Conservation (phyloP, 2,888 invertebrate genomes). For the Hydropsyche betteni region DNA sequence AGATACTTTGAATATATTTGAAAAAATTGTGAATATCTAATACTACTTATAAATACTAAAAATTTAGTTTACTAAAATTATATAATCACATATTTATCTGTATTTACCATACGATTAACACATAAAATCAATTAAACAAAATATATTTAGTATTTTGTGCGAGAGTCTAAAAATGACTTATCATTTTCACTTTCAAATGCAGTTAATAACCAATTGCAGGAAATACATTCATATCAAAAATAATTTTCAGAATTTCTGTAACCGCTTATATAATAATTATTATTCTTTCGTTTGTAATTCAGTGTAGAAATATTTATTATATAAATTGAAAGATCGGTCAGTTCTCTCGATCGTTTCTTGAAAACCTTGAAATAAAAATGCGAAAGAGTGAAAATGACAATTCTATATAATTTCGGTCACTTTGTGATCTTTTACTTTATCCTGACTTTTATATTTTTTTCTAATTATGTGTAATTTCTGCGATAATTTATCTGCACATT, state of each 20-base stretch:
- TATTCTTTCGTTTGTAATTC: too few relatives aligned
- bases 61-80: too few relatives aligned
- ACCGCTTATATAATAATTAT: too few relatives aligned
- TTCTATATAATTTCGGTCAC: constrained; percentile 38
- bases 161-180: constrained; percentile 47
- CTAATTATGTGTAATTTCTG: constrained; percentile 31
- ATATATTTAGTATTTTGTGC: constrained; percentile 1
- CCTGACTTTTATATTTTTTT: constrained; percentile 38
- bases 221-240: constrained; percentile 27
- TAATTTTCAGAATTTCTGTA: too few relatives aligned
- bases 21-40: too few relatives aligned
- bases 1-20: too few relatives aligned
- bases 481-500: constrained; percentile 29
- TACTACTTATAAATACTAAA: too few relatives aligned
- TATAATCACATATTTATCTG: too few relatives aligned
- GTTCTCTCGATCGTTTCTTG: neutral
- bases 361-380: constrained; percentile 45
- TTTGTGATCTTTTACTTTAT: constrained; percentile 39
- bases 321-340: too few relatives aligned
- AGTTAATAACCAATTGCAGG: constrained; percentile 40
- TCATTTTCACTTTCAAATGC: constrained; percentile 53
- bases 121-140: neutral
- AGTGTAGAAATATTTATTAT: too few relatives aligned
- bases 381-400: constrained; percentile 49
- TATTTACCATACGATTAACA: too few relatives aligned